Evolutionary conservation across 2,113 vertebrate genomes (phyloP), one percentile per base, ranked within the genome.

Genomic region (Gallinago jamesoni): DNA sequence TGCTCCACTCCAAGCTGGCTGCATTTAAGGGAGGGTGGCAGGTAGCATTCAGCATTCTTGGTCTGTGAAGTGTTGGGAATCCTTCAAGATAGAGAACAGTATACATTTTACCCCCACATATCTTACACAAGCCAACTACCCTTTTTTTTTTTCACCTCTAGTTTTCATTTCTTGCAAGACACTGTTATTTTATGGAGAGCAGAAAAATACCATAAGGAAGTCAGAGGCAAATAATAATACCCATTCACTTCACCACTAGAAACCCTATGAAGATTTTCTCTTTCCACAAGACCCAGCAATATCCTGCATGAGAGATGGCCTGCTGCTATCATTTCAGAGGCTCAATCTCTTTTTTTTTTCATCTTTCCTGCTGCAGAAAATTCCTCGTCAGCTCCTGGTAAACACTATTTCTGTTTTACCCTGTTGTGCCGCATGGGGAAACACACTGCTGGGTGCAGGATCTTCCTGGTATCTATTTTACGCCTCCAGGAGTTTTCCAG

Each of bases 391-490:
- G 84, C 66, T 92, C 62, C 48, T 75, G n/a, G 76, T 92, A 95
- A 96, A 90, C 68, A 84, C 69, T 76, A 3, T 82, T 92, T 85
- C 89, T 94, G 77, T 45, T 94, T 95, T 82, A 94, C 31, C 75
- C 91, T 64, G 86, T 95, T 90, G 77, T 91, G 89, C 70, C 21
- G 2, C 84, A 70, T n/a, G 63, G 70, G 70, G 87, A 91, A 94
- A 91, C 33, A 47, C 76, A 63, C 87, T 63, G 87, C 89, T 91
- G 89, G 93, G 73, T 59, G 74, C 84, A 83, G 93, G 89, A 91
- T 95, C 50, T 83, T 96, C 91, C 94, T 74, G 77, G 77, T 91
- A 93, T 94, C 87, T 96, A 67, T 96, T 96, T 92, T 94, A 91
- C 8, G 41, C 95, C 94, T 94, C 81, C 1, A 2, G 93, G 96